Base-by-base conservation (phyloP, 2,888 invertebrate species). In the Quadroppia sp. region DNA sequence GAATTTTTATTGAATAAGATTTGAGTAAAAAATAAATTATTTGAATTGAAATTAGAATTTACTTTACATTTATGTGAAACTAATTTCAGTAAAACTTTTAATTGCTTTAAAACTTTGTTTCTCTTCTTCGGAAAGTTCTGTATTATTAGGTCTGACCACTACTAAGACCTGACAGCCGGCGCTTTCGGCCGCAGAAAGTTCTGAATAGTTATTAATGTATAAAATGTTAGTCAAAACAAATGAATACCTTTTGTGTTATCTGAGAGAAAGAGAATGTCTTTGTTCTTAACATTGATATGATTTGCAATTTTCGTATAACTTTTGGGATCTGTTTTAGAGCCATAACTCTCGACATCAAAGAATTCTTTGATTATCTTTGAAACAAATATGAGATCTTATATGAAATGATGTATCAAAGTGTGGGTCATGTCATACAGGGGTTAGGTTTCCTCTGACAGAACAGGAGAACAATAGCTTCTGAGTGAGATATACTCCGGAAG, bases 171-270 rank as follows among this genome's bases (percentile, higher is more conserved):
- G 23, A 56, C 23, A 28, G 2, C 56, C 56, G 28, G 56, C 25
- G 23, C 17, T 25, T 56, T 56, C 23, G 13, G 56, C 56, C 6
- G 56, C 56, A 4, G 2, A 4, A 7, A 28, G 13, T 25, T 56
- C 56, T 56, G 23, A 23, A 28, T 23, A 20, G 7, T 7, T 36
- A 36, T 36, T 36, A 9, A 36, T 36, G 4, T 36, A 56, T 23
- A 56, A 56, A 56, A 23, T 56, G 13, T 56, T 23, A 23, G 25
- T 56, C 56, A 53, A 53, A 53, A n/a, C n/a, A n/a, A 56, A 25
- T 56, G 4, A 61, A 61, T 61, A 61, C 61, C 61, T 30, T 61
- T 28, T 3, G 61, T 30, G 40, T 70, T 70, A 42, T 70, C 70
- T 1, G 70, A 70, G 20, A 70, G 11, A 45, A 70, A 70, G 9